Percentiles rank a stretch among this genome's conserved stretches.
Conservation (phyloP, 2,888 invertebrate species). For the Rhingia rostrata region DNA sequence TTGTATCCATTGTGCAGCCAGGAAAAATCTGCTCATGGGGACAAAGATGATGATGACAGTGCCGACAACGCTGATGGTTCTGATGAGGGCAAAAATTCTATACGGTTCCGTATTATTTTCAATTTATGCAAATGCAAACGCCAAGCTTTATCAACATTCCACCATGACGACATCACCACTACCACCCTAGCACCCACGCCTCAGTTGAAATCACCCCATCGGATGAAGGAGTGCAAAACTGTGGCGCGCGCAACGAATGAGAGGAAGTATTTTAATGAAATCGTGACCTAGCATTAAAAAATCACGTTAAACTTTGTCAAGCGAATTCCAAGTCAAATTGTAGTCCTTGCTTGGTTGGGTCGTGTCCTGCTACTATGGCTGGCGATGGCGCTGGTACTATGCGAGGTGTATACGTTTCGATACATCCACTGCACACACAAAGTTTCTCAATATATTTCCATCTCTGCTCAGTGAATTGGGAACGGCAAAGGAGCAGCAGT, state of each 20-base stretch:
- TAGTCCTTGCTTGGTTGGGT: constrained; percentile 25
- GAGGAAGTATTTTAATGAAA: constrained; percentile 72
- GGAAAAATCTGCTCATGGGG: constrained; percentile 30
- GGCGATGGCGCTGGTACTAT: neutral
- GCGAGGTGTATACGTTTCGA: constrained; percentile 14
- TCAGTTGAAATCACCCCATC: neutral
- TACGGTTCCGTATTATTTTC: constrained; percentile 53
- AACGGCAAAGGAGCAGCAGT: constrained; percentile 38
- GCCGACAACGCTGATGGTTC: constrained; percentile 29
- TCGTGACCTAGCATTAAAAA: constrained; percentile 74
- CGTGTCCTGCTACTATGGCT: constrained; percentile 20
- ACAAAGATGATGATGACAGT: constrained; percentile 32
- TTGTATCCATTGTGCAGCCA: constrained; percentile 23
- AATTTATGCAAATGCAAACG: constrained; percentile 72
- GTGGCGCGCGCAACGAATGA: constrained; percentile 59
- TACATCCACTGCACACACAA: constrained; percentile 45
- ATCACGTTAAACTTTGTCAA: constrained; percentile 73
- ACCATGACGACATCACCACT: neutral
- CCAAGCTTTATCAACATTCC: constrained; percentile 62
- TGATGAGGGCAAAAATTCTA: constrained; percentile 56
- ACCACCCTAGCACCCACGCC: constrained; percentile 1
- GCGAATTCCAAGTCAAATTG: constrained; percentile 66
- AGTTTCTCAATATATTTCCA: constrained; percentile 70
- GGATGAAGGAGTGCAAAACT: constrained; percentile 43
- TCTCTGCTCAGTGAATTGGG: constrained; percentile 52